Evolutionary conservation across 1,140 invertebrate genomes (phyloP).

Genomic region (Zaprionus davidi): DNA sequence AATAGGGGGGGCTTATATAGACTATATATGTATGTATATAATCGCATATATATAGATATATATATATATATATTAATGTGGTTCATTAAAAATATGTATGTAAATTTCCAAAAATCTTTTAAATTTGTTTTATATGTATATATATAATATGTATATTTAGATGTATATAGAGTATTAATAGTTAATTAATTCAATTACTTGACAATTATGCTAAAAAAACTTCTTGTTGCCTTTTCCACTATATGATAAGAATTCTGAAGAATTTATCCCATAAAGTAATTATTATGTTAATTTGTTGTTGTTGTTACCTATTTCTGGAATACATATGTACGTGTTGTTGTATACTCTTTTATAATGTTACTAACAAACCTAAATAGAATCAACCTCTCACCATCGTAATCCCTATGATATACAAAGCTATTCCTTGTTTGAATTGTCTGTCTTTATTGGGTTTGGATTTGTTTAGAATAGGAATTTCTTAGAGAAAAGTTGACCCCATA

Average conservation of each 20-base stretch:
- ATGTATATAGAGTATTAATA: constrained; percentile 20
- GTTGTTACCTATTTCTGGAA: constrained; percentile 12
- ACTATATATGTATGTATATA: constrained; percentile 3
- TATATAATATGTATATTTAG: constrained; percentile 20
- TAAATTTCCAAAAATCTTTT: constrained; percentile 54
- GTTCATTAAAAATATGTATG: constrained; percentile 25
- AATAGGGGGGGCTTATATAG: constrained; percentile 6
- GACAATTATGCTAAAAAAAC: constrained; percentile 37
- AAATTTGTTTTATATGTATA: constrained; percentile 29
- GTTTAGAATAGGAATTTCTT: constrained; percentile 1
- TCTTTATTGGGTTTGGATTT: constrained; percentile 1
- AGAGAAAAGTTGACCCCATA: not conserved
- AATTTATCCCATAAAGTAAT: constrained; percentile 24
- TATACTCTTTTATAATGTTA: constrained; percentile 1
- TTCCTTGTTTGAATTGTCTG: constrained; percentile 1
- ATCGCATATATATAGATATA: constrained; percentile 10
- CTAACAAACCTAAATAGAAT: not conserved
- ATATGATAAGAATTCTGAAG: constrained; percentile 27
- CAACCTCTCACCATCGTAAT: not conserved
- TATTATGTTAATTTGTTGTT: not conserved
- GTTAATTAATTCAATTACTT: constrained; percentile 19
- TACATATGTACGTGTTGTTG: constrained; percentile 14
- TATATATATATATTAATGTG: not conserved
- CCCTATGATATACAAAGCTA: not conserved
- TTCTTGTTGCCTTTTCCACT: constrained; percentile 13